These are phyloP conservation scores for Bettongia penicillata DNA, from an alignment of 2,113 vertebrate genomes.

Conservation along the genomic window DNA sequence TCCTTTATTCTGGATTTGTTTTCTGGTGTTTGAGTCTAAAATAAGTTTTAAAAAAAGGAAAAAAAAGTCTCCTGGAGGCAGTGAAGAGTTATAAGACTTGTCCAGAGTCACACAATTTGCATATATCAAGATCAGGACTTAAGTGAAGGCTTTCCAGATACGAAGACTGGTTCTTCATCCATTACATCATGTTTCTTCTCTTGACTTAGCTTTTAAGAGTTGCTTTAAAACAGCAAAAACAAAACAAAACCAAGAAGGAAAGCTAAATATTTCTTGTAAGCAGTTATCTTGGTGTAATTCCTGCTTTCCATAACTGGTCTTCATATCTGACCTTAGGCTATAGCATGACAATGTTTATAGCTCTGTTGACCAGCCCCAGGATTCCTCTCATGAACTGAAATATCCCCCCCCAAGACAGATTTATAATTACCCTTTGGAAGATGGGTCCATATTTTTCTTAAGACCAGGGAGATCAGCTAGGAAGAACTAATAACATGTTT, in stretches of 20 bases:
- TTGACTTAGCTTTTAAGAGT: not conserved
- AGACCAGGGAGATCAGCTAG: not conserved
- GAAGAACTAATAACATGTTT: not conserved
- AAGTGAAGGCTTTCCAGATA: not conserved
- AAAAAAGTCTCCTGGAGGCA: not conserved
- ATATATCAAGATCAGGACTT: not conserved
- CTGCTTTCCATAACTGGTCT: not conserved
- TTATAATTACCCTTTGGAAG: not conserved
- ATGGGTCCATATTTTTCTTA: not conserved
- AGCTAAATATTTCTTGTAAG: not conserved
- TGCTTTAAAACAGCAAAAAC: not conserved
- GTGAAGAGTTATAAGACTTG: not conserved
- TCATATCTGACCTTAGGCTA: not conserved
- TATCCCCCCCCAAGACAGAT: not conserved
- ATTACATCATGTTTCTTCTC: not conserved
- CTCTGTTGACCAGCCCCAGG: not conserved
- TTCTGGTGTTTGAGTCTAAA: too few relatives aligned
- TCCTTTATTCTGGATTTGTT: too few relatives aligned
- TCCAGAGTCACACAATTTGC: not conserved
- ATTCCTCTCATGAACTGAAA: not conserved
- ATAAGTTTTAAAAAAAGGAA: too few relatives aligned
- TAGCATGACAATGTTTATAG: not conserved
- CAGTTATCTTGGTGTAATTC: not conserved
- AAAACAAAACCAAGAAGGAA: not conserved
- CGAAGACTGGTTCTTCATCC: not conserved